Evolutionary conservation across 1,140 invertebrate genomes (phyloP).

Genomic region (Phymastichus coffea): DNA sequence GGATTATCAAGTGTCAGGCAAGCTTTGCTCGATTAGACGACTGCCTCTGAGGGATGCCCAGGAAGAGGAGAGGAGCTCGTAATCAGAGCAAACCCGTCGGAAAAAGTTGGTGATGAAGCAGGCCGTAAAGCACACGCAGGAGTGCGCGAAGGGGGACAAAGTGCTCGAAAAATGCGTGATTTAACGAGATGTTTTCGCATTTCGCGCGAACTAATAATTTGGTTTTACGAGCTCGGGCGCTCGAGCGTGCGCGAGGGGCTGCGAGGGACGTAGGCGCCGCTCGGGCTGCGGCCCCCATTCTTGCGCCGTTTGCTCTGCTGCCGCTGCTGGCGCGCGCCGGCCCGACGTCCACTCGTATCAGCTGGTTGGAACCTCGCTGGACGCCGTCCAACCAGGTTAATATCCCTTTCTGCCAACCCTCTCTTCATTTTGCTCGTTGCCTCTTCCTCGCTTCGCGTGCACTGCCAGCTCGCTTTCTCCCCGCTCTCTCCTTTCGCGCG

Average conservation of each 20-base stretch:
- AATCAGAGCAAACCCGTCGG: too few species aligned
- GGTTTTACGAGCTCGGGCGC: slow-evolving; percentile 47
- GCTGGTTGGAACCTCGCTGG: slow-evolving; percentile 50
- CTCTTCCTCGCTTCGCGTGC: neutral
- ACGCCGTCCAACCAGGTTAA: slow-evolving; percentile 56
- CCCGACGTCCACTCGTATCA: slow-evolving; percentile 36
- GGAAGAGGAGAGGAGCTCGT: slow-evolving; percentile 5
- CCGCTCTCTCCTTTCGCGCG: neutral
- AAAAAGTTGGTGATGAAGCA: too few species aligned
- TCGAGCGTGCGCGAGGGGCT: slow-evolving; percentile 31
- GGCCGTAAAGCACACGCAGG: neutral
- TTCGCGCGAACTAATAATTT: slow-evolving; percentile 49
- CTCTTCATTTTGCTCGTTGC: slow-evolving; percentile 2
- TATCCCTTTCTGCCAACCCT: slow-evolving; percentile 31
- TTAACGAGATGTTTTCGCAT: slow-evolving; percentile 51
- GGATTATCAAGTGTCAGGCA: too few species aligned
- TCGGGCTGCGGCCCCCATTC: slow-evolving; percentile 46
- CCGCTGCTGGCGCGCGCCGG: too few species aligned
- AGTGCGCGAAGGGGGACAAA: neutral
- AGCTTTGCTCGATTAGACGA: too few species aligned
- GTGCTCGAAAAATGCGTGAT: slow-evolving; percentile 38
- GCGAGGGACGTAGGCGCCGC: slow-evolving; percentile 44
- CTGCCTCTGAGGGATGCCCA: too few species aligned
- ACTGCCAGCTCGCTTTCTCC: neutral
- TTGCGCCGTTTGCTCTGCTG: too few species aligned